Conservation (phyloP, 2,888 invertebrate species). For the Dermolepida albohirtum region DNA sequence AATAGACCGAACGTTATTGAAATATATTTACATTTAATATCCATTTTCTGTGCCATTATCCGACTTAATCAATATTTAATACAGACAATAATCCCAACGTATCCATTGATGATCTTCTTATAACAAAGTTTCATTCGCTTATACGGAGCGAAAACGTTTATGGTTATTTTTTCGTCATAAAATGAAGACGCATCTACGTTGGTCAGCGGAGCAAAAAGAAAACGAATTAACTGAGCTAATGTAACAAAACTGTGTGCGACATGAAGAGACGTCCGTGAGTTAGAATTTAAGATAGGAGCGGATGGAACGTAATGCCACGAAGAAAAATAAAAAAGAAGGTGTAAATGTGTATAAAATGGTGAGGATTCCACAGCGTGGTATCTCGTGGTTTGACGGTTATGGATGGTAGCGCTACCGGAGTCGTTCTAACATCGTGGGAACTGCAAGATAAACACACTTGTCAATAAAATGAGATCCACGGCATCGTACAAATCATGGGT, state of each 20-base stretch:
- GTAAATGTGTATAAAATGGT: conserved; percentile 49
- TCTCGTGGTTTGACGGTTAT: conserved; percentile 52
- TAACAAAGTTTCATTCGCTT: conserved; percentile 34
- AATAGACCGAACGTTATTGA: conserved; percentile 31
- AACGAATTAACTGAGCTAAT: conserved; percentile 31
- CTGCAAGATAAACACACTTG: conserved; percentile 55
- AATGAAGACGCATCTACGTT: conserved; percentile 36
- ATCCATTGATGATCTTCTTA: conserved; percentile 38
- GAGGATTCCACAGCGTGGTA: conserved; percentile 51
- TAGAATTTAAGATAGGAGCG: conserved; percentile 36
- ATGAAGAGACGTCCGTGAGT: conserved; percentile 32
- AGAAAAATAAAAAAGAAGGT: conserved; percentile 43
- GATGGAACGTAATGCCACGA: conserved; percentile 30
- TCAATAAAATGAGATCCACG: conserved; percentile 52
- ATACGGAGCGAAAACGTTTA: conserved; percentile 35
- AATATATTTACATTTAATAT: conserved; percentile 39
- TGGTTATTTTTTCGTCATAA: conserved; percentile 35
- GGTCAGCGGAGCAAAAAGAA: conserved; percentile 24
- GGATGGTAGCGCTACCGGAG: conserved; percentile 53
- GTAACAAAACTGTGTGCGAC: conserved; percentile 31
- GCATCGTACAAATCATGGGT: conserved; percentile 51
- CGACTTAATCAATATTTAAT: conserved; percentile 36
- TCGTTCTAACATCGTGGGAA: conserved; percentile 55
- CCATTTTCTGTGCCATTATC: conserved; percentile 36
- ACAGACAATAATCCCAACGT: conserved; percentile 32